Evolutionary conservation across 1,140 invertebrate species (phyloP).

Genomic region (Drosophila bipectinata): DNA sequence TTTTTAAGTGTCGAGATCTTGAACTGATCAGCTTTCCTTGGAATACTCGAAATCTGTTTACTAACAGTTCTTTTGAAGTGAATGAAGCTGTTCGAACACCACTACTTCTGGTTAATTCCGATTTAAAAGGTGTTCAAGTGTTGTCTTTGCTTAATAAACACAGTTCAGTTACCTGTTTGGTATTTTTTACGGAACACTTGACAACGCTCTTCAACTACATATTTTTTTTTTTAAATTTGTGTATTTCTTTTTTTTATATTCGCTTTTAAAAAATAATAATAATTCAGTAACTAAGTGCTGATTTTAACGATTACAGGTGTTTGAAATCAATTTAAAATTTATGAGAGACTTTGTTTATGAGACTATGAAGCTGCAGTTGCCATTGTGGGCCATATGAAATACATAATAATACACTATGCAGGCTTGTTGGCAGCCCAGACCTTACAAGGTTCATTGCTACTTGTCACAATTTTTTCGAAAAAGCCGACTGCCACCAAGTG

Average conservation of each 20-base stretch:
- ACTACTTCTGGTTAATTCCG: constrained; percentile 12
- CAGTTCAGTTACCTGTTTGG: constrained; percentile 39
- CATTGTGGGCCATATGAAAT: constrained; percentile 39
- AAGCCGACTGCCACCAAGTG: too few relatives aligned
- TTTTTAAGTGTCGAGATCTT: neutral
- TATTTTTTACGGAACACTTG: constrained; percentile 17
- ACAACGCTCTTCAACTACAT: constrained; percentile 11
- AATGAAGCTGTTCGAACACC: constrained; percentile 1
- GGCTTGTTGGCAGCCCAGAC: constrained; percentile 57
- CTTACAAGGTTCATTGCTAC: constrained; percentile 78
- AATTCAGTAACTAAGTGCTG: constrained; percentile 23
- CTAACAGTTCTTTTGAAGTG: constrained; percentile 9
- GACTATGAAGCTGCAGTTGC: constrained; percentile 1
- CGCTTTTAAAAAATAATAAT: neutral
- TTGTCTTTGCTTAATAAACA: constrained; percentile 16
- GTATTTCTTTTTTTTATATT: constrained; percentile 33
- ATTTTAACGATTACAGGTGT: constrained; percentile 44
- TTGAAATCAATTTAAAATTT: constrained; percentile 63
- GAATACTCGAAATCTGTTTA: constrained; percentile 9
- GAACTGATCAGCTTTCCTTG: constrained; percentile 6
- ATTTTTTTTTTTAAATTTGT: constrained; percentile 12
- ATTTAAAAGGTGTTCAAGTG: constrained; percentile 7
- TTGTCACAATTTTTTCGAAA: constrained; percentile 60
- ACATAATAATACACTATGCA: constrained; percentile 9
- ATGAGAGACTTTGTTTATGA: constrained; percentile 50